Conservation (phyloP, 30 jellyfish, hydroid and myxozoan genomes). For the Pseudorhiza aurosa region DNA sequence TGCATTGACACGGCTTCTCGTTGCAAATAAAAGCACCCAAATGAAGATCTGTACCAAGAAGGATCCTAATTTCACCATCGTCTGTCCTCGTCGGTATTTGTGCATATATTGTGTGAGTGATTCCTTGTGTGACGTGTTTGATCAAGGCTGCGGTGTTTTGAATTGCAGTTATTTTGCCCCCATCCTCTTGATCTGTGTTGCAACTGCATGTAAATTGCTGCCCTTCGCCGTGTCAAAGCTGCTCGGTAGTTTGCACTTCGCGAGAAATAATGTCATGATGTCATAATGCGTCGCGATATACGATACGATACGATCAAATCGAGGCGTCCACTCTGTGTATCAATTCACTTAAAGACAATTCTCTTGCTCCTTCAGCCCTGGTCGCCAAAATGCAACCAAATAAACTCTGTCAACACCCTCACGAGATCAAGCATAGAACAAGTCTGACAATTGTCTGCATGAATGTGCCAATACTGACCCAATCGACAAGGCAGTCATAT, state of each 20-base stretch:
- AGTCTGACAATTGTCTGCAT: not conserved
- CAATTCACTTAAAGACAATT: not conserved
- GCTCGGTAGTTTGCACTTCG: not conserved
- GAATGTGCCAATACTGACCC: not conserved
- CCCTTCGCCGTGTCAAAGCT: too few species aligned
- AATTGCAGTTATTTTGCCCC: too few species aligned
- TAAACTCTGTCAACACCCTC: not conserved
- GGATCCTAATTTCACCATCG: too few species aligned
- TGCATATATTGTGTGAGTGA: too few species aligned
- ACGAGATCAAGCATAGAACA: not conserved
- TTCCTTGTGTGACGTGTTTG: too few species aligned
- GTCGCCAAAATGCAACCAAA: slow-evolving; percentile 11
- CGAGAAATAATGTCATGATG: not conserved
- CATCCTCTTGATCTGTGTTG: too few species aligned
- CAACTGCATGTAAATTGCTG: too few species aligned
- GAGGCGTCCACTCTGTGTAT: not conserved
- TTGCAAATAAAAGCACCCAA: too few species aligned
- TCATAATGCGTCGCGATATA: not conserved
- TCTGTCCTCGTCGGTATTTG: too few species aligned
- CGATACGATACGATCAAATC: slow-evolving; percentile 9
- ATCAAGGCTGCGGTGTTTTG: too few species aligned
- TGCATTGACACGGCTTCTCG: too few species aligned
- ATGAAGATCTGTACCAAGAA: too few species aligned
- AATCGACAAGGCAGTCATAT: not conserved
- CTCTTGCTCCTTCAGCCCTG: not conserved